Evolutionary conservation across 2,888 invertebrate genomes (phyloP).

Genomic region (Muschampia plurimacula): DNA sequence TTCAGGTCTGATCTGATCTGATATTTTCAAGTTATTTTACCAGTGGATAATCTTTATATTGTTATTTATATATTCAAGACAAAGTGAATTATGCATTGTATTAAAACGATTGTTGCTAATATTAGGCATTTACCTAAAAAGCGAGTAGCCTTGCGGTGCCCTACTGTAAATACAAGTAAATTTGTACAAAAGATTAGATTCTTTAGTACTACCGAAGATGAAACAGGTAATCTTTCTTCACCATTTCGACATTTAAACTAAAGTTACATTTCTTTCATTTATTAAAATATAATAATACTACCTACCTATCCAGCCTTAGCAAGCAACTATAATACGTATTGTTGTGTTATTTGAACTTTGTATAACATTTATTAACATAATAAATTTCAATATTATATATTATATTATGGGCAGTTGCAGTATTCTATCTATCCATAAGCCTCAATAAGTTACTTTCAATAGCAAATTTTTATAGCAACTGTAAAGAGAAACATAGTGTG

Average conservation of each 20-base stretch:
- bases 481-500: no score
- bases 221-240: slow-evolving; percentile 49
- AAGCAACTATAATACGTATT: not conserved
- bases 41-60: not conserved
- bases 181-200: slow-evolving; percentile 42
- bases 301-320: not conserved
- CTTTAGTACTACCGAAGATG: slow-evolving; percentile 49
- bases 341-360: no score
- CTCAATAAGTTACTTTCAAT: no score
- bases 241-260: not conserved
- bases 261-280: no score
- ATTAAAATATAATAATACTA: not conserved
- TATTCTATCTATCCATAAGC: no score
- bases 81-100: slow-evolving; percentile 54
- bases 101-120: slow-evolving; percentile 53
- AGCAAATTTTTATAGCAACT: no score
- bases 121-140: slow-evolving; percentile 44
- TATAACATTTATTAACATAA: no score
- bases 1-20: no score
- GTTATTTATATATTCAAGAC: not conserved
- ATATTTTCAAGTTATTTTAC: not conserved
- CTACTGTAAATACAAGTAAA: slow-evolving; percentile 40
- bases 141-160: slow-evolving; percentile 37
- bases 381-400: no score
- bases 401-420: no score